Evolutionary conservation across 1,140 invertebrate species (phyloP).

Genomic region (Teleogryllus occipitalis): DNA sequence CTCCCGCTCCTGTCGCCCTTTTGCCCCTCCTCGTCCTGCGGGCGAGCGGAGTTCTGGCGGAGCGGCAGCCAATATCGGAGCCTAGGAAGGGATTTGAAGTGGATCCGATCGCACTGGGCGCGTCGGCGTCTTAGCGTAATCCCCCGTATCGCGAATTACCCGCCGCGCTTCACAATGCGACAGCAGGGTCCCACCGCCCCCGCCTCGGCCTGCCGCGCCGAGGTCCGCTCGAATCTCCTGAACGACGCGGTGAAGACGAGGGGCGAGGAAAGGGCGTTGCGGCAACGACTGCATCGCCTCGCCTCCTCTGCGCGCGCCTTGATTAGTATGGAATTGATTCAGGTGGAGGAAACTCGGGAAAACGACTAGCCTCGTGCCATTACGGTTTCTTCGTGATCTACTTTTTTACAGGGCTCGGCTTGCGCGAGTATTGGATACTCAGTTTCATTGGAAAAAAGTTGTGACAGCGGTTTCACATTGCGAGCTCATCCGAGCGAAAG

Average conservation of each 20-base stretch:
- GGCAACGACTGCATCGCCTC: no score
- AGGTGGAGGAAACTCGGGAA: not conserved
- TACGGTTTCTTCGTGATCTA: not conserved
- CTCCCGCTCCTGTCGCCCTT: no score
- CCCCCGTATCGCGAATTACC: not conserved
- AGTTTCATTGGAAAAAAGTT: no score
- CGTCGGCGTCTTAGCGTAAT: not conserved
- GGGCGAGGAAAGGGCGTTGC: no score
- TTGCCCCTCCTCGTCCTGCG: not conserved
- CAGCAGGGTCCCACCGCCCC: not conserved
- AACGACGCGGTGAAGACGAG: no score
- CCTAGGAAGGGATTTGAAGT: not conserved
- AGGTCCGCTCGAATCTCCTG: no score
- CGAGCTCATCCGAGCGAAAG: no score
- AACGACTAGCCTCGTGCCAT: no score
- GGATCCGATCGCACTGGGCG: not conserved
- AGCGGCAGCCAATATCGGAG: not conserved
- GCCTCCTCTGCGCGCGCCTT: not conserved
- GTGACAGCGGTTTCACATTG: no score
- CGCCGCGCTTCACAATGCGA: not conserved
- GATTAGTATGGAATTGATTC: slow-evolving; percentile 1
- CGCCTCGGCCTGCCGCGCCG: no score
- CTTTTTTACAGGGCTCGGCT: not conserved
- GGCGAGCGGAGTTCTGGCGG: not conserved
- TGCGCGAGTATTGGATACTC: not conserved